Percentiles rank a stretch among this genome's conserved stretches.
phyloP scores from a whole-genome alignment of 2,113 vertebrate genomes.

The Poeciliopsis retropinna region DNA sequence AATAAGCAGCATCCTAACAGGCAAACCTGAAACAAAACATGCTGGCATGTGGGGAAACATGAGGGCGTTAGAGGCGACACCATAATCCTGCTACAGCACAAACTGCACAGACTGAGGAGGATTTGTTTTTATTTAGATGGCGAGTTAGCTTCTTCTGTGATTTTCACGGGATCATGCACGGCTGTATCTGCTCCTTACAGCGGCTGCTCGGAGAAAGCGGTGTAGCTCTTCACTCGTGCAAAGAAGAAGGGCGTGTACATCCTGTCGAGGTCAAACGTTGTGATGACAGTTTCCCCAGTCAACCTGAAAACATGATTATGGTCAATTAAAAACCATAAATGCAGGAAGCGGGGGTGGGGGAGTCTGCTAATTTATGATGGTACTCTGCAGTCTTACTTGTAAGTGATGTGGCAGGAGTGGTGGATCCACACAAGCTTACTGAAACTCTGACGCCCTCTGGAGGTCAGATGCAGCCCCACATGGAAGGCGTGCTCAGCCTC shows the following conservation, averaged over 20 bases:
- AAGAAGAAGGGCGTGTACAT: slow-evolving; percentile 97
- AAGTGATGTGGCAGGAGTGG: slow-evolving; percentile 95
- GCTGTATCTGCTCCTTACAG: slow-evolving; percentile 77
- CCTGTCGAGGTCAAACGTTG: slow-evolving; percentile 94
- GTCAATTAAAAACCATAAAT: neutral
- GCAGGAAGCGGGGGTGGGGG: fast-evolving
- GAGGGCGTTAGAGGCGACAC: slow-evolving; percentile 46
- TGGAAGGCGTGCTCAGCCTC: slow-evolving; percentile 96
- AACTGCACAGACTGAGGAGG: slow-evolving; percentile 38
- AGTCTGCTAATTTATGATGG: neutral
- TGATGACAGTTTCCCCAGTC: slow-evolving; percentile 92
- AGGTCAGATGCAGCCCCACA: slow-evolving; percentile 91
- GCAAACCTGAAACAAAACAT: slow-evolving; percentile 52
- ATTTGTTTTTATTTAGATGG: slow-evolving; percentile 8
- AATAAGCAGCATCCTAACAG: slow-evolving; percentile 52
- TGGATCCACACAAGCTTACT: slow-evolving; percentile 97
- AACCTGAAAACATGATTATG: slow-evolving; percentile 77
- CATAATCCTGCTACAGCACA: slow-evolving; percentile 59
- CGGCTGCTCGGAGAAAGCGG: slow-evolving; percentile 92
- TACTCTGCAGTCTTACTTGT: slow-evolving; percentile 82
- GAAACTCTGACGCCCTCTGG: slow-evolving; percentile 91
- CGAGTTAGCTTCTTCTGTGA: slow-evolving; percentile 27
- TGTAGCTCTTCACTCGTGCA: slow-evolving; percentile 96
- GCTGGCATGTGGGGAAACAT: slow-evolving; percentile 34
- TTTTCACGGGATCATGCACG: slow-evolving; percentile 35